Evolutionary conservation across 2,113 vertebrate species (phyloP).

Genomic region (Solea solea): DNA sequence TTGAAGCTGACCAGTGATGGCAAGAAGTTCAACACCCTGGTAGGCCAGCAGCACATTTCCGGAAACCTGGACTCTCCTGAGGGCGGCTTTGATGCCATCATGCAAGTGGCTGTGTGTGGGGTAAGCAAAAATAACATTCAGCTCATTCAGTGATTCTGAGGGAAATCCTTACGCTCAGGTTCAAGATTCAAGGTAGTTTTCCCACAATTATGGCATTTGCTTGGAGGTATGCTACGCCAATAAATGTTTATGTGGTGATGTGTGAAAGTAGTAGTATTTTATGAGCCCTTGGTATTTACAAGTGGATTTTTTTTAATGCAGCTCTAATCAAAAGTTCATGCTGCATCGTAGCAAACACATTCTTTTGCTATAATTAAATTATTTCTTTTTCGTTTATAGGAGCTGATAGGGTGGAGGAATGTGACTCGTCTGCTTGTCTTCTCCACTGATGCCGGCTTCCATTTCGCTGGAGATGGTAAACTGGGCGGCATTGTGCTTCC

Average conservation of each 20-base stretch:
- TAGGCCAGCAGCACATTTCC: constrained; percentile 95
- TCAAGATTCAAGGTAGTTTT: constrained; percentile 14
- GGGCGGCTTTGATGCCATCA: constrained; percentile 98
- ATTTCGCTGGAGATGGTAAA: constrained; percentile 98
- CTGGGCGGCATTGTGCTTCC: constrained; percentile 97
- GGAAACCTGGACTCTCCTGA: constrained; percentile 98
- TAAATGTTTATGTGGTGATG: constrained; percentile 41
- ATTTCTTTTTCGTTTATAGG: constrained; percentile 70
- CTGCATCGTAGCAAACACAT: not conserved
- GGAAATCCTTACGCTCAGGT: constrained; percentile 8
- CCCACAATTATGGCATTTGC: constrained; percentile 6
- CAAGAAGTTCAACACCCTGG: constrained; percentile 88
- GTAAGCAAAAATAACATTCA: constrained; percentile 78
- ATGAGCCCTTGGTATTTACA: constrained; percentile 26
- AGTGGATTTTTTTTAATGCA: constrained; percentile 21
- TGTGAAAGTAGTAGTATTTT: constrained; percentile 39
- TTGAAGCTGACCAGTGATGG: constrained; percentile 91
- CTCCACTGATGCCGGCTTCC: constrained; percentile 98
- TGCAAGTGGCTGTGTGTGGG: constrained; percentile 98
- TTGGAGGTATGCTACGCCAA: constrained; percentile 8
- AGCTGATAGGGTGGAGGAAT: constrained; percentile 96
- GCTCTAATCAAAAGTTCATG: constrained; percentile 15
- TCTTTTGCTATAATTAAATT: not conserved
- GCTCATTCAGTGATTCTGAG: not conserved
- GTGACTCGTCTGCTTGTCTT: constrained; percentile 97